Conservation (phyloP, 2,888 invertebrate genomes). For the Onchidella celtica region DNA sequence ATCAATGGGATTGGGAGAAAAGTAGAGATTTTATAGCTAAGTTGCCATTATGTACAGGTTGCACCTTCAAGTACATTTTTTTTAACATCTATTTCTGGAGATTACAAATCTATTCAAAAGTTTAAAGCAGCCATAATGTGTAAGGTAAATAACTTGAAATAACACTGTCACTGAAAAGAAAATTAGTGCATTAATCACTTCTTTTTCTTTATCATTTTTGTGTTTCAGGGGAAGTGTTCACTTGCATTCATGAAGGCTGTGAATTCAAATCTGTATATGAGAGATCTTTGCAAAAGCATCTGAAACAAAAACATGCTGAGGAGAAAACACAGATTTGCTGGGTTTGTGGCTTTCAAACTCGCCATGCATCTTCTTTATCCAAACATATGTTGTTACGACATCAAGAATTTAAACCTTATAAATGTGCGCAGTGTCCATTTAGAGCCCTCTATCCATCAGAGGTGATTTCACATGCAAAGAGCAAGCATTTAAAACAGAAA, state of each 20-base stretch:
- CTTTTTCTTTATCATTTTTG: too few relatives aligned
- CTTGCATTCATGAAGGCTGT: conserved; percentile 42
- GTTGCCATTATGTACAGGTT: too few relatives aligned
- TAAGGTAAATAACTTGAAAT: too few relatives aligned
- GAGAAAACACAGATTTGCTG: conserved; percentile 40
- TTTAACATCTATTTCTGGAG: too few relatives aligned
- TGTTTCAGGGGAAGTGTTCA: conserved; percentile 39
- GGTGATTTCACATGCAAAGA: conserved; percentile 32
- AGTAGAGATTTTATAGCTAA: too few relatives aligned
- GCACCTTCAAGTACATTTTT: too few relatives aligned
- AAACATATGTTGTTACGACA: conserved; percentile 38
- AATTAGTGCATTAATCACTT: too few relatives aligned
- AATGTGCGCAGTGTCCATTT: conserved; percentile 47
- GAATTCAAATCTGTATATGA: conserved; percentile 28
- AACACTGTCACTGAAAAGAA: too few relatives aligned
- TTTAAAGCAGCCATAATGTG: too few relatives aligned
- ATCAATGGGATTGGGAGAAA: too few relatives aligned
- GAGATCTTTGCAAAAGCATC: conserved; percentile 46
- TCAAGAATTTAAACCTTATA: conserved; percentile 39
- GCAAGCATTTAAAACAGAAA: conserved; percentile 43
- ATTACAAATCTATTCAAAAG: too few relatives aligned
- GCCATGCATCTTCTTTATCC: conserved; percentile 37
- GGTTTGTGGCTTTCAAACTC: conserved; percentile 46
- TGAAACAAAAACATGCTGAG: conserved; percentile 44
- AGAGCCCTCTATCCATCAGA: conserved; percentile 37